Conservation (phyloP, 2,113 vertebrate genomes). For the Rhodinocichla rosea region DNA sequence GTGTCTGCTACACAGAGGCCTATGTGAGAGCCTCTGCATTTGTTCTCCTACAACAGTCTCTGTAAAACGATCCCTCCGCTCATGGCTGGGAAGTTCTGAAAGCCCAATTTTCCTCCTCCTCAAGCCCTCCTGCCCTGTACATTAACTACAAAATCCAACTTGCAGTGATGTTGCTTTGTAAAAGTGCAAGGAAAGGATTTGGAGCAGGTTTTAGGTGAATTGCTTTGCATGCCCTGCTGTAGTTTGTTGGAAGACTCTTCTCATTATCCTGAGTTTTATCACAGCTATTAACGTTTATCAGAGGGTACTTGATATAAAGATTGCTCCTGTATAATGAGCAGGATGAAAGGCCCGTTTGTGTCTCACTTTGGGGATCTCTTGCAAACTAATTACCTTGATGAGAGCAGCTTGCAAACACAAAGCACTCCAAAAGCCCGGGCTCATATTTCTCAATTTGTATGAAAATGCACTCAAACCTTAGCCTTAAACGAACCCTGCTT, state of each 20-base stretch:
- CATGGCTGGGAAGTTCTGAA: slow-evolving; percentile 41
- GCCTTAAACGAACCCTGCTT: neutral
- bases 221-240: neutral
- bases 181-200: slow-evolving; percentile 31
- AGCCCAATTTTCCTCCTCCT: slow-evolving; percentile 17
- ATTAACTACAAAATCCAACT: slow-evolving; percentile 22
- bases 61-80: slow-evolving; percentile 67
- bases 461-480: neutral
- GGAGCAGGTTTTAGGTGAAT: neutral
- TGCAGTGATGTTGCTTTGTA: neutral
- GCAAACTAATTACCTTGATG: slow-evolving; percentile 41
- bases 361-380: neutral
- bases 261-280: slow-evolving; percentile 37
- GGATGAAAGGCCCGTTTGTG: slow-evolving; percentile 51
- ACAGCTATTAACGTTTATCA: slow-evolving; percentile 30
- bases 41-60: slow-evolving; percentile 19
- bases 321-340: slow-evolving; percentile 30
- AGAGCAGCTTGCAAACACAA: slow-evolving; percentile 34
- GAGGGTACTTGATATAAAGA: slow-evolving; percentile 29
- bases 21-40: slow-evolving; percentile 52
- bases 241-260: slow-evolving; percentile 4
- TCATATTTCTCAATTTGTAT: neutral
- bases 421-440: neutral
- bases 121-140: neutral
- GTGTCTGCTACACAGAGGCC: slow-evolving; percentile 33